Evolutionary conservation across 2,888 invertebrate genomes (phyloP).

Genomic region (Drosophila subsilvestris): DNA sequence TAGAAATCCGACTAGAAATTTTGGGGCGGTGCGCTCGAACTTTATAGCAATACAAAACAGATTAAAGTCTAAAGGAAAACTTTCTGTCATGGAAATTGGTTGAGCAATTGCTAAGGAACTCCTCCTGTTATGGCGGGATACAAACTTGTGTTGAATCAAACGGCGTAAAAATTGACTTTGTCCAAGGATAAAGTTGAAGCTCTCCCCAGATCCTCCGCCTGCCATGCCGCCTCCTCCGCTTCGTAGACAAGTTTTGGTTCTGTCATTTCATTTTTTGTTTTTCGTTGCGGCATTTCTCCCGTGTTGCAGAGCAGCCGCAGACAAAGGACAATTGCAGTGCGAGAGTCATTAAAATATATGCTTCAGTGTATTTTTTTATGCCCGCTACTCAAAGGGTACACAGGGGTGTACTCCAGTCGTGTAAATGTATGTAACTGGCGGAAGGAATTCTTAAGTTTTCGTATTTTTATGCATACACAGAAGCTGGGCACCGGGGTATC

Average conservation of each 20-base stretch:
- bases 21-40: not conserved
- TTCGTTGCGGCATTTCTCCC: slow-evolving; percentile 42
- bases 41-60: slow-evolving; percentile 63
- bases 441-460: not conserved
- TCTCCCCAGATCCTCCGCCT: slow-evolving; percentile 46
- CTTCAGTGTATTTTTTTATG: slow-evolving; percentile 13
- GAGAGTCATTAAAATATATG: slow-evolving; percentile 78
- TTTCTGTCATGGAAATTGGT: slow-evolving; percentile 5
- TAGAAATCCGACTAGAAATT: slow-evolving; percentile 1
- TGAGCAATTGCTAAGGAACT: not conserved
- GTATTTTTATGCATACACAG: too few species aligned
- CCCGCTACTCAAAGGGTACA: not conserved
- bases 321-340: slow-evolving; percentile 67
- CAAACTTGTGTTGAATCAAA: slow-evolving; percentile 76
- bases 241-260: slow-evolving; percentile 45
- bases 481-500: not conserved
- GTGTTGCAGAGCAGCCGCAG: slow-evolving; percentile 33
- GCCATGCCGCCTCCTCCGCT: slow-evolving; percentile 46
- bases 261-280: slow-evolving; percentile 45
- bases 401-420: slow-evolving; percentile 2
- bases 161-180: slow-evolving; percentile 72
- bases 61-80: slow-evolving; percentile 53
- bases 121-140: slow-evolving; percentile 33
- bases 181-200: slow-evolving; percentile 56
- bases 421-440: not conserved